Evolutionary conservation across 2,113 vertebrate genomes (phyloP).

Genomic region (Hippopotamus amphibius): DNA sequence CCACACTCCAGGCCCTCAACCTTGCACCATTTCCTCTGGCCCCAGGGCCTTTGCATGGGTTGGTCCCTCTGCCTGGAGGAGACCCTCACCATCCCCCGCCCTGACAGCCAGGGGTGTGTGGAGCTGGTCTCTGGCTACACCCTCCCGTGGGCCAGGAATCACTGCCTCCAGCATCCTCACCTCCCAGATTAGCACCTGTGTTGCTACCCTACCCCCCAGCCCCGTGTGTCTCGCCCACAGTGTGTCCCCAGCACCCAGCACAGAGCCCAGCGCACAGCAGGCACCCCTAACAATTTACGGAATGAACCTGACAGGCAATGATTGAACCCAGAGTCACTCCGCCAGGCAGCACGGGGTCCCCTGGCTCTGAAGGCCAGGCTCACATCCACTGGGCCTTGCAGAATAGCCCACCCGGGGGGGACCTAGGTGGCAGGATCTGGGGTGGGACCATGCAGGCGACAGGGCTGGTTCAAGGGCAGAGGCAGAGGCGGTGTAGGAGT

Average conservation of each 20-base stretch:
- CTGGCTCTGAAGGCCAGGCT: no score
- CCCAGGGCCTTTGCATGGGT: background rate
- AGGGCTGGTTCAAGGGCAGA: background rate
- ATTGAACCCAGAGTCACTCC: background rate
- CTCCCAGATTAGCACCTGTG: background rate
- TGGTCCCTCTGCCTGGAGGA: background rate
- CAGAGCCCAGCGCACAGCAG: background rate
- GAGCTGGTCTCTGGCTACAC: no score
- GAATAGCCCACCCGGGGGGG: background rate
- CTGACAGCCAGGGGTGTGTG: background rate
- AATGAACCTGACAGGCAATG: background rate
- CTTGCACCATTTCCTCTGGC: no score
- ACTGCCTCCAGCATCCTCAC: background rate
- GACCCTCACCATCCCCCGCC: background rate
- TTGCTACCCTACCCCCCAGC: rapidly evolving
- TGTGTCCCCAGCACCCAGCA: background rate
- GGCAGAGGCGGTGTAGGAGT: background rate
- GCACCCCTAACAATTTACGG: background rate
- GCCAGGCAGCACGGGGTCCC: background rate
- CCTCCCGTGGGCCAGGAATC: background rate
- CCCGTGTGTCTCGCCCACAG: rapidly evolving
- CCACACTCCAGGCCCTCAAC: background rate
- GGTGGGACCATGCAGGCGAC: background rate
- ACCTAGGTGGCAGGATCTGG: background rate
- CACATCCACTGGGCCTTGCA: background rate